These are phyloP conservation scores for Aphelenchoides besseyi DNA, from an alignment of 1,140 invertebrate genomes.

Conservation along the genomic window DNA sequence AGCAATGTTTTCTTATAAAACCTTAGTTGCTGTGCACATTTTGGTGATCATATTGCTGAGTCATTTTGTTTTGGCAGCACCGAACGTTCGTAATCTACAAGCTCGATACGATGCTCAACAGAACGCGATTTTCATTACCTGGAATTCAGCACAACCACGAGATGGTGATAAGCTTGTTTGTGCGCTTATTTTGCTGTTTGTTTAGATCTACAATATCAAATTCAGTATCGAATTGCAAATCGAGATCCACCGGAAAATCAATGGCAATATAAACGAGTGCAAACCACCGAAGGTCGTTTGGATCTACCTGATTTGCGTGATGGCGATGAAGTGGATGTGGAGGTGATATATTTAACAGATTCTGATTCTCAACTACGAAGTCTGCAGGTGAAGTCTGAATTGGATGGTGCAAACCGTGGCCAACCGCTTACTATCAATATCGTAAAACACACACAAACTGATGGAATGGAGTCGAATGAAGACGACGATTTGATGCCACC, in stretches of 20 bases:
- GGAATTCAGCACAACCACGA: constrained; percentile 24
- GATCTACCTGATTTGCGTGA: constrained; percentile 34
- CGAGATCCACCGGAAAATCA: constrained; percentile 32
- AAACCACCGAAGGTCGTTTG: constrained; percentile 23
- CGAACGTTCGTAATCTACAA: constrained; percentile 36
- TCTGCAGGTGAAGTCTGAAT: constrained; percentile 44
- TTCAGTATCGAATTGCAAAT: constrained; percentile 23
- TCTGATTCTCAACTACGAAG: not conserved
- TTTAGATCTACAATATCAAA: constrained; percentile 21
- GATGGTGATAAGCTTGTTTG: constrained; percentile 22
- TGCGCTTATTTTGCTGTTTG: not conserved
- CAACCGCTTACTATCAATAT: constrained; percentile 20
- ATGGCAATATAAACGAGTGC: constrained; percentile 25
- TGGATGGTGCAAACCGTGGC: constrained; percentile 21
- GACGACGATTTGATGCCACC: constrained; percentile 52
- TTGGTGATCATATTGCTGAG: no score
- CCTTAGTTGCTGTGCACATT: no score
- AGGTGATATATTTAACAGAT: constrained; percentile 26
- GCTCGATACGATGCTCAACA: constrained; percentile 39
- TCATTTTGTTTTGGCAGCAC: no score
- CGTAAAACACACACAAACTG: constrained; percentile 21
- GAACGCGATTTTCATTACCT: constrained; percentile 50
- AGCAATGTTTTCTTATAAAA: no score
- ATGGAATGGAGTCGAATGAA: constrained; percentile 22
- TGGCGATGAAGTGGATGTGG: constrained; percentile 50